Evolutionary conservation across 1,140 invertebrate species (phyloP).

Genomic region (Caerostris darwini): DNA sequence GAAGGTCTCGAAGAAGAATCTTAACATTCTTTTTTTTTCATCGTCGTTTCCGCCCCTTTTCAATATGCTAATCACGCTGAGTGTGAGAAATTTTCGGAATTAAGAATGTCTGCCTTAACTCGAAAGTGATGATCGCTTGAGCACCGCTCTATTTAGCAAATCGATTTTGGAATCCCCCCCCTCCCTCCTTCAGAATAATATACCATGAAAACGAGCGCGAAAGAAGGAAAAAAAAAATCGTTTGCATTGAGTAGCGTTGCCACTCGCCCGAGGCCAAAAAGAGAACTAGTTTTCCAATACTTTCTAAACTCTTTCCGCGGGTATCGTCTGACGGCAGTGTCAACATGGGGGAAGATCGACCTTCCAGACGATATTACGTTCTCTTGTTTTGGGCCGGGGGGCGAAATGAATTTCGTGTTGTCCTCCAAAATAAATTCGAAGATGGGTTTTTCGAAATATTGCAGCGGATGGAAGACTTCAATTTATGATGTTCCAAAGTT

Average conservation of each 20-base stretch:
- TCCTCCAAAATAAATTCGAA: not conserved
- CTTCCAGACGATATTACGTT: slow-evolving; percentile 1
- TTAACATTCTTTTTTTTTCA: not conserved
- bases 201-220: not conserved
- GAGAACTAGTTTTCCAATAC: slow-evolving; percentile 26
- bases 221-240: not conserved
- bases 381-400: not conserved
- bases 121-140: not conserved
- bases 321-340: slow-evolving; percentile 12
- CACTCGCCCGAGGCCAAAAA: slow-evolving; percentile 8
- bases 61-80: not conserved
- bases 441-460: not conserved
- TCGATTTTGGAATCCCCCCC: not conserved
- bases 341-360: slow-evolving; percentile 9
- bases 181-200: not conserved
- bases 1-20: not conserved
- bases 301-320: slow-evolving; percentile 2
- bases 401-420: slow-evolving; percentile 14
- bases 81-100: not conserved
- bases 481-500: not conserved
- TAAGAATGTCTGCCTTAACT: not conserved
- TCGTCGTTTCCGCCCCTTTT: not conserved
- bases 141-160: slow-evolving; percentile 18
- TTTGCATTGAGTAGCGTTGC: slow-evolving; percentile 37
- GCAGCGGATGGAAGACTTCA: not conserved